Evolutionary conservation across 2,113 vertebrate species (phyloP).

Genomic region (Carassius carassius): DNA sequence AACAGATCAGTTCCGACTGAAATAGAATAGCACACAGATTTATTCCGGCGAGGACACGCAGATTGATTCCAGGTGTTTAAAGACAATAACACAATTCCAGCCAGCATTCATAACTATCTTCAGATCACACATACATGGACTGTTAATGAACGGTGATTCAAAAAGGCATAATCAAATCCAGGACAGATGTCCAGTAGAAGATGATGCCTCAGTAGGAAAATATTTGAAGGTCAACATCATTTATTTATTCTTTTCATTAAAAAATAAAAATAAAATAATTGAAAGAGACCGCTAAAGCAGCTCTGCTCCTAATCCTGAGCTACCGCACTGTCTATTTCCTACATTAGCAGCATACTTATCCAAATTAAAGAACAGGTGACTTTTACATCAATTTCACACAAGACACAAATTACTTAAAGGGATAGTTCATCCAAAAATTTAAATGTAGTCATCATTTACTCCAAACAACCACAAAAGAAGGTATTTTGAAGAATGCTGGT

Average conservation of each 20-base stretch:
- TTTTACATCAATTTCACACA: no score
- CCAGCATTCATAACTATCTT: slow-evolving; percentile 14
- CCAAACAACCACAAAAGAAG: no score
- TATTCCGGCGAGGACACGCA: not conserved
- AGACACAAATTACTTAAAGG: no score
- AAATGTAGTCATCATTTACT: no score
- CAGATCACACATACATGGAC: not conserved
- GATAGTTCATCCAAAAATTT: no score
- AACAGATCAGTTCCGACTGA: not conserved
- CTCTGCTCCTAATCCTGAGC: not conserved
- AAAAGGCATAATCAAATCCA: not conserved
- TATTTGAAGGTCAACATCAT: not conserved
- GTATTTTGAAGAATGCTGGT: no score
- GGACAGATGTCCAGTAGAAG: slow-evolving; percentile 11
- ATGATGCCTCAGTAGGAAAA: not conserved
- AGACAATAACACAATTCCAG: slow-evolving; percentile 17
- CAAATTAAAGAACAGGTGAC: not conserved
- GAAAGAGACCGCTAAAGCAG: not conserved
- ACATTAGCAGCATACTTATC: not conserved
- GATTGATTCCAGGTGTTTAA: slow-evolving; percentile 28
- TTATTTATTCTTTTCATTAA: not conserved
- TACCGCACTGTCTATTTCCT: not conserved
- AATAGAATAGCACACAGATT: not conserved
- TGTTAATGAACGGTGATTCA: not conserved
- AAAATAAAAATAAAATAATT: not conserved